These are phyloP conservation scores for Karalla daura DNA, from an alignment of 2,797 vertebrate genomes.

Conservation along the genomic window DNA sequence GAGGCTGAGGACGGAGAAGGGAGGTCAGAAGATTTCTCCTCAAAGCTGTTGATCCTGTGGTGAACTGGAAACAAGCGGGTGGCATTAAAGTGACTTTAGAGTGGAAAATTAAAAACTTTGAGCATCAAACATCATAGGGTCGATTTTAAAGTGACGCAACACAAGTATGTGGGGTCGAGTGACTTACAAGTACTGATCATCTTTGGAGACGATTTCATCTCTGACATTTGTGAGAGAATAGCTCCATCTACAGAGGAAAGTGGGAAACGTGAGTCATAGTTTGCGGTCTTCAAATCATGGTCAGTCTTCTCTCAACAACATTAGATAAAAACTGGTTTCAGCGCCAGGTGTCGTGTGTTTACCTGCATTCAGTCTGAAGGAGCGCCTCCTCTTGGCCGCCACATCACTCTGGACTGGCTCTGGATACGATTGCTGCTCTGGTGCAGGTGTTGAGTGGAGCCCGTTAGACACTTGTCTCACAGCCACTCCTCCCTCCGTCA, in stretches of 20 bases:
- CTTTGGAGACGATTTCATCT: conserved; percentile 39
- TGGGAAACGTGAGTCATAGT: background rate
- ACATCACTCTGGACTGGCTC: background rate
- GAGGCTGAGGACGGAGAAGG: conserved; percentile 31
- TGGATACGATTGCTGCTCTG: background rate
- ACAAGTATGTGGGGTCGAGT: background rate
- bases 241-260: conserved; percentile 77
- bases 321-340: background rate
- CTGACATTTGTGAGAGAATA: conserved; percentile 75
- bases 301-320: background rate
- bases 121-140: background rate
- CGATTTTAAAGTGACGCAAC: background rate
- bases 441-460: conserved; percentile 51
- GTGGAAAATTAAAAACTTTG: background rate
- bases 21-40: conserved; percentile 48
- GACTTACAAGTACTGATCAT: conserved; percentile 72
- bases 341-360: background rate
- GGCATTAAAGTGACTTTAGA: background rate
- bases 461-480: conserved; percentile 47
- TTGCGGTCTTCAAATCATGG: background rate
- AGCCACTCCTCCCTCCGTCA: conserved; percentile 20
- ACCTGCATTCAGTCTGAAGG: conserved; percentile 78
- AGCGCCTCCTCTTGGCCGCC: conserved; percentile 38
- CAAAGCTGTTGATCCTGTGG: conserved; percentile 71
- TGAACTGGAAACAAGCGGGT: conserved; percentile 59